Evolutionary conservation across 2,113 vertebrate genomes (phyloP), one percentile per base, ranked within the genome.

Genomic region (Sander vitreus): DNA sequence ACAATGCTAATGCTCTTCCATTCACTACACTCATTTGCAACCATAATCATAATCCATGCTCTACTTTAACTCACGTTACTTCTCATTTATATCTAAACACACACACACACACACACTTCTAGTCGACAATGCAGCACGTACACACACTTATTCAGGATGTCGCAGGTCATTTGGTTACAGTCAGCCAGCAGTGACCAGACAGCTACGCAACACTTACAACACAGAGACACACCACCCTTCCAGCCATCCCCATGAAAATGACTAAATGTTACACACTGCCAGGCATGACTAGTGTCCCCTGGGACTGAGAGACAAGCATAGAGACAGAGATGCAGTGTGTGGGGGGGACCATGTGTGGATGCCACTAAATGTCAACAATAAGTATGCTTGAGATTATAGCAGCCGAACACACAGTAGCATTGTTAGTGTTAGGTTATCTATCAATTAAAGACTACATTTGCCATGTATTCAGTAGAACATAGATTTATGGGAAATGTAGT

Each of bases 111-210:
- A 43, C 39, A 10, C 39, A 11, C 9, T 54, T 10, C 19, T 33
- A 2, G 48, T n/a, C 0, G 39, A 54, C 53, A 54, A n/a, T 54
- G 8, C 18, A 15, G 1, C 2, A 0, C 18, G 16, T 19, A 66
- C 50, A 51, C 64, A 18, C 18, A 36, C 18, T 19, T 76, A 14
- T 55, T 21, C 39, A 66, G 16, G 39, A 58, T 45, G 62, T 19
- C 8, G 30, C 8, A 50, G 47, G 39, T 83, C 5, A 85, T 83
- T 78, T 78, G 76, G 8, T 72, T 80, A 72, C 5, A 64, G 54
- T 67, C 63, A 73, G 23, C 21, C 43, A 76, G 51, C 39, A n/a
- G 23, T 70, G 62, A 64, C 12, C 54, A 69, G 43, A 70, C 65
- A 77, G 64, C 66, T 59, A 76, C 33, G 72, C 68, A 45, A 54